A percentile compares a stretch with the other conserved stretches of the same genome.
phyloP scores from a whole-genome alignment of 2,113 vertebrate genomes.

The Struthidea cinerea region DNA sequence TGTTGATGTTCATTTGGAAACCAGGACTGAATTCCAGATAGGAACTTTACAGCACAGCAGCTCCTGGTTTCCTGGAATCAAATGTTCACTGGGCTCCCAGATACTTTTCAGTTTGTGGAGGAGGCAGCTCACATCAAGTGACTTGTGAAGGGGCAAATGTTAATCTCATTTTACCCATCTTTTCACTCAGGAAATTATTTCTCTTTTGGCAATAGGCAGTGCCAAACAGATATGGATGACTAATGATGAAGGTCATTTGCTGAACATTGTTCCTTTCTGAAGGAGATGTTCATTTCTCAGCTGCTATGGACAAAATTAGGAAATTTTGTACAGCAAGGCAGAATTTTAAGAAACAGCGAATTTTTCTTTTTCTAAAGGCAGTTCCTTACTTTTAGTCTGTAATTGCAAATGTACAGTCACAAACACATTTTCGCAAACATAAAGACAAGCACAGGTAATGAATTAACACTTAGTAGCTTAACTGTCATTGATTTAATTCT shows the following conservation, averaged over 20 bases:
- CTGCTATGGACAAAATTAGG: neutral
- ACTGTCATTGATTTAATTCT: neutral
- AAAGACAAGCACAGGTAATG: neutral
- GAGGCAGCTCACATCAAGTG: neutral
- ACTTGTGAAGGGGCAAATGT: neutral
- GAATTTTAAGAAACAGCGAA: neutral
- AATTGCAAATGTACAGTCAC: neutral
- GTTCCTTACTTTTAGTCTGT: neutral
- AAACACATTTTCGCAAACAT: neutral
- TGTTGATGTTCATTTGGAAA: neutral
- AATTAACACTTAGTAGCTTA: neutral
- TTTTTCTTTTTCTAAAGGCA: neutral
- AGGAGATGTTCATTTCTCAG: neutral
- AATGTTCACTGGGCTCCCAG: neutral
- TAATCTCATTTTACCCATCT: slow-evolving; percentile 22
- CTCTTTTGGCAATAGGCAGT: neutral
- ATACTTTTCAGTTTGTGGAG: neutral
- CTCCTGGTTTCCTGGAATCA: neutral
- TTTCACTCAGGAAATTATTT: slow-evolving; percentile 51
- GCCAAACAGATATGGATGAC: neutral
- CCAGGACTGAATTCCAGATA: neutral
- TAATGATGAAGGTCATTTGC: neutral
- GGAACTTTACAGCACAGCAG: neutral
- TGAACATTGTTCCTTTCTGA: neutral
- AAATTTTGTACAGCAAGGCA: neutral